Evolutionary conservation across 1,140 invertebrate species (phyloP).

Genomic region (Drosophila murphyi): DNA sequence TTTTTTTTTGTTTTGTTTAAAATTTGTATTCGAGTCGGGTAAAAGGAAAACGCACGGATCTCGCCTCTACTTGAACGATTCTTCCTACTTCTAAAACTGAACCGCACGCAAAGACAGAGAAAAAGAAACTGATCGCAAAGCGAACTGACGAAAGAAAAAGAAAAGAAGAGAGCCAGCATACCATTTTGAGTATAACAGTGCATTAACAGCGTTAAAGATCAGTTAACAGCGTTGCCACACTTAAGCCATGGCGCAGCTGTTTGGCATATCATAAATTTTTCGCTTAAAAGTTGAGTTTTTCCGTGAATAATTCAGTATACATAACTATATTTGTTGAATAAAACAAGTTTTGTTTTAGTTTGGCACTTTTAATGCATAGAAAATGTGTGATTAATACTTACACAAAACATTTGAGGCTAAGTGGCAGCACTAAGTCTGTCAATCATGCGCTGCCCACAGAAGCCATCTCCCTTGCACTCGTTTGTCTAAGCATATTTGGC

Average conservation of each 20-base stretch:
- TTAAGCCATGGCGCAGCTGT: constrained; percentile 49
- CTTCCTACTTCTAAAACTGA: constrained; percentile 70
- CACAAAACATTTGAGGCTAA: background rate
- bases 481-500: constrained; percentile 47
- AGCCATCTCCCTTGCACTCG: constrained; percentile 39
- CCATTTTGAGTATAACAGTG: constrained; percentile 54
- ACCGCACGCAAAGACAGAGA: constrained; percentile 74
- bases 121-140: constrained; percentile 77
- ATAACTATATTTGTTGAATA: constrained; percentile 32
- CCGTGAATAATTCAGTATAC: constrained; percentile 13
- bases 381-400: background rate
- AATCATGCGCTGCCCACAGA: constrained; percentile 30
- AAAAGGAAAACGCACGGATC: constrained; percentile 66
- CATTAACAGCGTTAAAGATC: constrained; percentile 40
- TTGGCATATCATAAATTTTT: constrained; percentile 39
- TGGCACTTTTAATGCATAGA: background rate
- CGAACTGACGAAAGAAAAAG: constrained; percentile 50
- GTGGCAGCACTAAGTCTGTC: constrained; percentile 33
- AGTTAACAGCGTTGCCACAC: constrained; percentile 44
- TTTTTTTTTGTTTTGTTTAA: constrained; percentile 54
- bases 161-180: constrained; percentile 32
- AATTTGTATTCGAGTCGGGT: constrained; percentile 67
- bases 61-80: constrained; percentile 71
- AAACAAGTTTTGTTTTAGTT: background rate
- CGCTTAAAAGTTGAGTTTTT: constrained; percentile 13